Evolutionary conservation across 2,113 vertebrate genomes (phyloP).

Genomic region (Ptilonorhynchus violaceus): DNA sequence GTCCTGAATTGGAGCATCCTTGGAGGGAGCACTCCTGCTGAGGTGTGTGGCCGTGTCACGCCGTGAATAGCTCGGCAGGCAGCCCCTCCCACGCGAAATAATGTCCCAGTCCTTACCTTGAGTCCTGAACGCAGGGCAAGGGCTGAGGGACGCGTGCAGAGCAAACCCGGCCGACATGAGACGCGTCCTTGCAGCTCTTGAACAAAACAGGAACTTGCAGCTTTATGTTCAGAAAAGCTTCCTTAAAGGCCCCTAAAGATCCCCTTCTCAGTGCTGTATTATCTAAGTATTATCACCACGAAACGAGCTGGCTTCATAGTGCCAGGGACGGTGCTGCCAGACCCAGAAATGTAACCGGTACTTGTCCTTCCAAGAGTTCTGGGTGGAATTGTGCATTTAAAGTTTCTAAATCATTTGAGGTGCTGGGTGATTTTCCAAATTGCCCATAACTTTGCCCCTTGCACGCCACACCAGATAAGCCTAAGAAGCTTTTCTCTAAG

Average conservation of each 20-base stretch:
- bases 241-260: not conserved
- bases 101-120: not conserved
- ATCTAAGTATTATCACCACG: not conserved
- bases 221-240: not conserved
- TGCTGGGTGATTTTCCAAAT: not conserved
- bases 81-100: not conserved
- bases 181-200: not conserved
- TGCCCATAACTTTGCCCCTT: not conserved
- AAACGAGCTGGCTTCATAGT: not conserved
- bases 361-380: not conserved
- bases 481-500: not conserved
- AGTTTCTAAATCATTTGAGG: not conserved
- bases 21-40: not conserved
- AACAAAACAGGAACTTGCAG: not conserved
- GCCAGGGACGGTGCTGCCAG: not conserved
- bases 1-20: not conserved
- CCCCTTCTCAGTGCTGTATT: not conserved
- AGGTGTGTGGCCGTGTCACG: accelerated
- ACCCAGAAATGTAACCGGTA: not conserved
- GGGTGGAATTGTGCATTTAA: not conserved
- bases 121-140: not conserved
- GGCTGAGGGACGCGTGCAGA: accelerated
- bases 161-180: not conserved
- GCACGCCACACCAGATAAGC: accelerated
- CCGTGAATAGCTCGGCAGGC: not conserved